These are phyloP conservation scores for Panagrolaimus sp. DNA, from an alignment of 1,140 invertebrate species.

Conservation along the genomic window DNA sequence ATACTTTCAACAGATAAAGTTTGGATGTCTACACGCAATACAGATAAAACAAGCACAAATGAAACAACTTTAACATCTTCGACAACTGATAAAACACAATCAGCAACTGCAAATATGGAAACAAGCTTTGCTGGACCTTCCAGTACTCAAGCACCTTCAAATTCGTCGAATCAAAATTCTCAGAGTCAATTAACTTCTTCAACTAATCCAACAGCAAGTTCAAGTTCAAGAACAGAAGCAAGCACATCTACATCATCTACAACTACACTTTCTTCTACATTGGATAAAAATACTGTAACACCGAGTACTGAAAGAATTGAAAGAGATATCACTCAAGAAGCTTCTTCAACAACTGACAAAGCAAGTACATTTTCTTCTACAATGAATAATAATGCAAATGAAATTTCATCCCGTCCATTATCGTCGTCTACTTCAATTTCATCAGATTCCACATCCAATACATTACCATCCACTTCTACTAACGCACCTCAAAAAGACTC, in stretches of 20 bases:
- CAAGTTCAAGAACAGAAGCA: not conserved
- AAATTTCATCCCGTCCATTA: no score
- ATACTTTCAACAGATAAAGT: no score
- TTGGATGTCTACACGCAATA: no score
- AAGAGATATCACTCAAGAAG: no score
- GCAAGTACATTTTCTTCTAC: no score
- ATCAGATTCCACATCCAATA: not conserved
- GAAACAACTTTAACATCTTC: not conserved
- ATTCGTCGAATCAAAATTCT: not conserved
- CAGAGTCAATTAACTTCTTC: not conserved
- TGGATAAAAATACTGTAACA: not conserved
- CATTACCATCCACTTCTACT: not conserved
- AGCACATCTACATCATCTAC: not conserved
- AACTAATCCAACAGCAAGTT: not conserved
- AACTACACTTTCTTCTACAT: no score
- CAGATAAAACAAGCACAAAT: no score
- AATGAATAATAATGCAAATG: no score
- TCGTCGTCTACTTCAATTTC: no score
- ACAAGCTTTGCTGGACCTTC: not conserved
- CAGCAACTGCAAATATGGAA: no score
- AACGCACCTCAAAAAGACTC: no score
- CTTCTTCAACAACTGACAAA: no score
- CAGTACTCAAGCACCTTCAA: not conserved
- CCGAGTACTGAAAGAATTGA: not conserved
- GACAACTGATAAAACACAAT: not conserved